Base-by-base conservation (phyloP, 2,888 invertebrate genomes). In the Temnothorax unifasciatus region DNA sequence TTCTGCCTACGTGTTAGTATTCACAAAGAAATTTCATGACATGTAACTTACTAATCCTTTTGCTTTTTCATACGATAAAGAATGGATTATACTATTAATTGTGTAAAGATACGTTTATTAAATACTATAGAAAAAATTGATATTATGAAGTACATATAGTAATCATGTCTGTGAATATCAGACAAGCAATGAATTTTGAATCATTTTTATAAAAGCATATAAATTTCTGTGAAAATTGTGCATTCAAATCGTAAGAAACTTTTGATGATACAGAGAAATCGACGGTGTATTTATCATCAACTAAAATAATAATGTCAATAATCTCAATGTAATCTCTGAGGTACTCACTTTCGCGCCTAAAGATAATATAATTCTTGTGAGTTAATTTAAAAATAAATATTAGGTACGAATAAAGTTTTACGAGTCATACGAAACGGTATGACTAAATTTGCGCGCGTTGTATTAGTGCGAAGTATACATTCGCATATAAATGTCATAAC, bases 401-500 rank as follows among this genome's bases (percentile, higher is more conserved):
- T 29, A 29, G 29, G 29, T 41, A 66, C 76, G 8, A 15, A 64
- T 21, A 3, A n/a, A 50, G 41, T 11, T 15, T 52, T 18, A 64
- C 38, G 18, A 18, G n/a, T n/a, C n/a, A n/a, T n/a, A n/a, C n/a
- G n/a, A n/a, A n/a, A 63, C 50, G 9, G 15, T 76, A 25, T 9
- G 52, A 66, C 64, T 76, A 69, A 79, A 79, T 79, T 57, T 6
- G 73, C 44, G 13, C 44, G 25, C 13, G 8, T 41, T 38, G 15
- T 44, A n/a, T 34, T 38, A 15, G 21, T 13, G 18, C 15, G 18
- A 54, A 11, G 0, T 41, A 25, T n/a, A 69, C 15, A 44, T 52
- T 41, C 44, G 69, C 41, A 69, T 52, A 64, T 41, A 59, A 77
- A 79, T n/a, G 57, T 79, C 79, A 59, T 44, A 77, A 77, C 3